Evolutionary conservation across 2,888 invertebrate genomes (phyloP), one percentile per base, ranked within the genome.

Genomic region (Drosophila stalkeri): DNA sequence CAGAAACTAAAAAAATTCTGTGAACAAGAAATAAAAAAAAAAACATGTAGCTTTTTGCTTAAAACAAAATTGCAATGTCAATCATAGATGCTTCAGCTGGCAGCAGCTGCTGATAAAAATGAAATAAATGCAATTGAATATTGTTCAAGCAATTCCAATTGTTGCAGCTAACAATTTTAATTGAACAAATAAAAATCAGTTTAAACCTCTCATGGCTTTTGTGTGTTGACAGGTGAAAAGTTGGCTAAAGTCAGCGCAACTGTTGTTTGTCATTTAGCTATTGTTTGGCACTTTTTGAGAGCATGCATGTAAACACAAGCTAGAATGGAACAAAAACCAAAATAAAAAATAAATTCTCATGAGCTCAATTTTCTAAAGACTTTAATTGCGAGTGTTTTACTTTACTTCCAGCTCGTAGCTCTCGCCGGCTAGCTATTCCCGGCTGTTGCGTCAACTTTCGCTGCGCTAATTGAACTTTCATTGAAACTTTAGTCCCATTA

Each of bases 381-480:
- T 33, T 12, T 39, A 55, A 23, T 33, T 60, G 44, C 33, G 41
- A 46, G 41, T 20, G 33, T 11, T 49, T 54, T 16, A 35, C 60
- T 67, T 35, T 35, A 14, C 37, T 37, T 37, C 6, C 2, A 39
- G 37, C 37, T 39, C 35, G 37, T 18, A 44, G 11, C 47, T 67
- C 67, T 57, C 57, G 64, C 35, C 46, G 31, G 54, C 41, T 61
- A 6, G n/a, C 41, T 59, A 11, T 68, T 47, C 37, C 52, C 69
- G 52, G 18, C 41, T 75, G 43, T 64, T 70, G 86, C 86, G 54
- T 60, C 71, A 85, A 80, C 90, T 90, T 86, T 89, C 89, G 85
- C 87, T 81, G 71, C 57, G 64, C 77, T 86, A 86, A 86, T 86
- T 90, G 90, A 89, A 90, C 86, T 86, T 86, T 90, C 86, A 86